Evolutionary conservation across 2,888 invertebrate species (phyloP), one percentile per base, ranked within the genome.

Genomic region (Cryptocephalus primarius): DNA sequence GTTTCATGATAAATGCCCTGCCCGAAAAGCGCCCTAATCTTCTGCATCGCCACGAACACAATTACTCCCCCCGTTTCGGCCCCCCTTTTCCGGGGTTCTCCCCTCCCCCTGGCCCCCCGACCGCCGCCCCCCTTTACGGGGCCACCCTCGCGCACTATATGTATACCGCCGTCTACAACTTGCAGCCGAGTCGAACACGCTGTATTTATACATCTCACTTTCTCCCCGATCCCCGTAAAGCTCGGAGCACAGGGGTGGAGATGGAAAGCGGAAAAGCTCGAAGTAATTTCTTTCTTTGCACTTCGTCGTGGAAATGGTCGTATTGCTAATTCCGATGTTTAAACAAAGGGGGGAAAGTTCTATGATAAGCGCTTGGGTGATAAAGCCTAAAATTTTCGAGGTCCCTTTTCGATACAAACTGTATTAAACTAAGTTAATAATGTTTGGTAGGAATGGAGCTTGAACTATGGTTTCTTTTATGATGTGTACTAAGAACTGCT

Each of bases 1-100:
- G 44, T 62, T 64, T 62, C 64, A 68, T 69, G 70, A 70, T 70
- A 68, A 70, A 70, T 70, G 68, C 65, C 62, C 61, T 61, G 61
- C 66, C 64, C 66, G 64, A 66, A 64, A 66, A 62, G 62, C 61
- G 62, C 65, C 66, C 67, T 68, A 68, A 68, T 68, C 68, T 68
- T 65, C 65, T 65, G 66, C 66, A 66, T 65, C 65, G 64, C 66
- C 66, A 64, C 66, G 64, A 66, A 68, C 68, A 67, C 68, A 68
- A 70, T 69, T 67, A 68, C 63, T 60, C 57, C 60, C 61, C 59
- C 44, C 39, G 36, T 36, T 36, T 36, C 36, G 36, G 36, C 36
- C 36, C 36, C 36, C 36, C 12, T 36, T 36, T 22, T 22, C 22
- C 22, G 22, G 22, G 22, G 22, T 2, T 22, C 22, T 22, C 22